phyloP scores from a whole-genome alignment of 2,888 invertebrate genomes.

The Drosophila lacicola region DNA sequence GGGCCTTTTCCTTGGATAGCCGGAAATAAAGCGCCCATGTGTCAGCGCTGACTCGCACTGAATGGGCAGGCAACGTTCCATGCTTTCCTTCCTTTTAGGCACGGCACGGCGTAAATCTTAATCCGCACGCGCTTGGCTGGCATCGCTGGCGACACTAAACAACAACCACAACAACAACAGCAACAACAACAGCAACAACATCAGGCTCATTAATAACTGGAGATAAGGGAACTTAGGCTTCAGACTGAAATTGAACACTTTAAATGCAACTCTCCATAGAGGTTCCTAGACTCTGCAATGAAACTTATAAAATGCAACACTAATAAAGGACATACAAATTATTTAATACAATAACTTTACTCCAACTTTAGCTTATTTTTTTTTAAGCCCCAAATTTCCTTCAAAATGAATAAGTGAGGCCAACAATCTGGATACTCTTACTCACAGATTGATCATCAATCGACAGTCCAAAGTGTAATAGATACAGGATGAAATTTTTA shows the following conservation, averaged over 20 bases:
- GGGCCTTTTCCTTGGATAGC: conserved; percentile 57
- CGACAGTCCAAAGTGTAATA: too few relatives aligned
- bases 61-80: conserved; percentile 15
- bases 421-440: too few relatives aligned
- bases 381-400: too few relatives aligned
- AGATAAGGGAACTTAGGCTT: conserved; percentile 7
- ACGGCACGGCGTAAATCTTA: conserved; percentile 70
- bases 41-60: conserved; percentile 51
- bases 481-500: too few relatives aligned
- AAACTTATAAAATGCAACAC: too few relatives aligned
- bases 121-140: conserved; percentile 70
- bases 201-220: conserved; percentile 29
- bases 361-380: too few relatives aligned
- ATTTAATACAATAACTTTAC: too few relatives aligned
- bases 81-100: conserved; percentile 40
- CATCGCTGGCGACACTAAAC: conserved; percentile 59
- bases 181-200: conserved; percentile 35
- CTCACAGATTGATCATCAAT: too few relatives aligned
- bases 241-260: conserved; percentile 14
- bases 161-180: conserved; percentile 29
- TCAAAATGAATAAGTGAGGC: too few relatives aligned
- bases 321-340: too few relatives aligned
- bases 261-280: neutral
- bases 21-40: conserved; percentile 71
- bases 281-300: neutral